These are phyloP conservation scores for Erebia ligea DNA, from an alignment of 2,888 invertebrate genomes.

Conservation along the genomic window DNA sequence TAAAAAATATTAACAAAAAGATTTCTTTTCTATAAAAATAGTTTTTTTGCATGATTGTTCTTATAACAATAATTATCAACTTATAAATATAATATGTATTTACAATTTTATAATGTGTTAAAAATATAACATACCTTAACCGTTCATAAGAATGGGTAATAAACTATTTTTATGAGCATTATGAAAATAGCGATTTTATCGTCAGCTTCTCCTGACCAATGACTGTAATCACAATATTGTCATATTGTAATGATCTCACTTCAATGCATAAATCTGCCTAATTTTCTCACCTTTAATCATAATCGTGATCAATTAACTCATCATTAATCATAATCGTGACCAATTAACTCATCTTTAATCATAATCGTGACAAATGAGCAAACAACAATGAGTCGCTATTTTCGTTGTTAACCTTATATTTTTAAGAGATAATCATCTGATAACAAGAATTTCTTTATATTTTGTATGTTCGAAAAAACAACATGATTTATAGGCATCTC, in stretches of 20 bases:
- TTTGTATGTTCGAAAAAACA: too few relatives aligned
- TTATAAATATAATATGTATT: not conserved
- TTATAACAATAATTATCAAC: slow-evolving; percentile 15
- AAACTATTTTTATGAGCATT: not conserved
- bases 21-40: slow-evolving; percentile 48
- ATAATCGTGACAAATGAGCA: too few relatives aligned
- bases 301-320: not conserved
- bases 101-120: not conserved
- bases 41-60: slow-evolving; percentile 17
- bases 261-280: not conserved
- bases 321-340: not conserved
- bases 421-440: not conserved
- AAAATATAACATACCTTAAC: not conserved
- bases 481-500: too few relatives aligned
- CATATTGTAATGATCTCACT: too few relatives aligned
- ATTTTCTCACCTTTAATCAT: not conserved
- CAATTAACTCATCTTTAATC: too few relatives aligned
- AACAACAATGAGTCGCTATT: not conserved
- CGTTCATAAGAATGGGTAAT: not conserved
- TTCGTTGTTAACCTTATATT: not conserved
- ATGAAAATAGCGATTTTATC: too few relatives aligned
- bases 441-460: not conserved
- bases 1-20: slow-evolving; percentile 46
- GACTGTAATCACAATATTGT: too few relatives aligned
- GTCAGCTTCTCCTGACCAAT: too few relatives aligned